Base-by-base conservation (phyloP, 2,797 vertebrate genomes). In the Alca torda region DNA sequence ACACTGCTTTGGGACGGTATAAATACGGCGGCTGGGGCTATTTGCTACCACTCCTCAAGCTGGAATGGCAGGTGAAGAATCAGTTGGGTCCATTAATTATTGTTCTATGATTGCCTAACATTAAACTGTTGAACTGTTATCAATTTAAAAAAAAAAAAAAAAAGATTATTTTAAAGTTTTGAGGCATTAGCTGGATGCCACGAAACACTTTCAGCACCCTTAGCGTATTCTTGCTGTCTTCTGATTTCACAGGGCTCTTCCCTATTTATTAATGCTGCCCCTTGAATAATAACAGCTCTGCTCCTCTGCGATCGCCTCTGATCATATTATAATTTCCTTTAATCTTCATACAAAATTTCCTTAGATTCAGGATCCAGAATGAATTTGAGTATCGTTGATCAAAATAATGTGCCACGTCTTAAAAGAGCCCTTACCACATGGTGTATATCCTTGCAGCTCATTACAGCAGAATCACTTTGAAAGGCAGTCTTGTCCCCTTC, bases 401-500 rank as follows among this genome's bases (percentile, higher is more conserved):
- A 96, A 95, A 97, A 96, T 86, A 87, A 87, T 37, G 50, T 91
- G 87, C 82, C 79, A 72, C 61, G 56, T 97, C 92, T 93, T 92
- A 91, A 93, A 95, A 94, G 87, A 92, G 43, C 39, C 82, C 87
- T 93, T 91, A 81, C 82, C 67, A 65, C 57, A 33, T 46, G 82
- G 82, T 3, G 0, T 85, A 78, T 90, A 93, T 97, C 43, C 95
- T 96, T 95, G 88, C 94, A 97, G 95, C 94, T 97, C 95, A 94
- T 97, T 97, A 96, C 93, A 48, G 79, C 87, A 94, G 93, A 98
- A 95, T 95, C 77, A 72, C 96, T 97, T 96, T 95, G 93, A 97
- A 96, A 97, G 82, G 82, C 95, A 92, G 94, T 89, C 94, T 96
- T 95, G 90, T 96, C 97, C 91, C 92, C 81, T 93, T 97, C 90